Evolutionary conservation across 2,797 vertebrate species (phyloP).

Genomic region (Petrocephalus sullivani): DNA sequence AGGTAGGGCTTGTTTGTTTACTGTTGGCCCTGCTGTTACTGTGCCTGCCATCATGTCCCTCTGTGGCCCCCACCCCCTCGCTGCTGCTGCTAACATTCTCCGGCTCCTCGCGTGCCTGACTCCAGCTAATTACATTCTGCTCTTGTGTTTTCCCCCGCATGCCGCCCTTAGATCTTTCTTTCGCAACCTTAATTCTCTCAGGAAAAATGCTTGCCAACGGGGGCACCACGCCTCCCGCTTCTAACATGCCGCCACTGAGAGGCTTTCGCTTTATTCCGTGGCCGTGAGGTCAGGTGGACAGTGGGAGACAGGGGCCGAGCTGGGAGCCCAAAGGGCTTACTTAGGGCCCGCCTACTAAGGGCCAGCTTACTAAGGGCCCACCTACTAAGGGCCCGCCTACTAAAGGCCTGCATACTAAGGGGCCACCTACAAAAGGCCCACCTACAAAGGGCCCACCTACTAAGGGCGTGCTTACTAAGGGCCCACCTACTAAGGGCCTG

Average conservation of each 20-base stretch:
- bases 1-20: background rate
- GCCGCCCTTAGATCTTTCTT: background rate
- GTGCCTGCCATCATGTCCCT: background rate
- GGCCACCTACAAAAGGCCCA: no score
- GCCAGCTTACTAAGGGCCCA: background rate
- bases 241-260: background rate
- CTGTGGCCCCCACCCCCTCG: background rate
- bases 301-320: background rate
- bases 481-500: no score
- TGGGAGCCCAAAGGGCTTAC: background rate
- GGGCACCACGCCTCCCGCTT: background rate
- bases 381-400: no score
- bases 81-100: background rate
- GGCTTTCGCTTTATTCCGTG: background rate
- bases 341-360: background rate
- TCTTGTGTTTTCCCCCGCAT: background rate
- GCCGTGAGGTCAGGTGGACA: background rate
- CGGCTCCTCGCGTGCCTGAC: background rate
- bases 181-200: background rate
- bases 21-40: background rate
- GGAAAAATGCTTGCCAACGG: background rate
- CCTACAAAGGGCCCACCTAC: background rate
- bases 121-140: slow-evolving; percentile 11
- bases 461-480: background rate
- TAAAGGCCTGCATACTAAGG: background rate